Evolutionary conservation across 1,140 invertebrate species (phyloP).

Genomic region (Wasmannia auropunctata): DNA sequence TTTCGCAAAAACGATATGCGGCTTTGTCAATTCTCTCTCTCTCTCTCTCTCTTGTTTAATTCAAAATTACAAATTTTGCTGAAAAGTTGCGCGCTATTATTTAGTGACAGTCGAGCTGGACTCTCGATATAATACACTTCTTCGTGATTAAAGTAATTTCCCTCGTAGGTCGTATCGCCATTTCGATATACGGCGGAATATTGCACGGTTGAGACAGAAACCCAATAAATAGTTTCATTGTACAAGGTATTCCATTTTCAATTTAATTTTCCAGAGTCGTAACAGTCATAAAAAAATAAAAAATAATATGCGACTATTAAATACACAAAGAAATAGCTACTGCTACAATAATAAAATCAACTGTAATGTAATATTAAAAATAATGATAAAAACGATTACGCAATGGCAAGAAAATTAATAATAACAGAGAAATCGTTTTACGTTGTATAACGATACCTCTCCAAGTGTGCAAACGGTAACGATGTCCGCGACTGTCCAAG

Average conservation of each 20-base stretch:
- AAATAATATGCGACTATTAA: background rate
- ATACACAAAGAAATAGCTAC: background rate
- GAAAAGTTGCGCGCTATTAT: background rate
- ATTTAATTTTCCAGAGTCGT: background rate
- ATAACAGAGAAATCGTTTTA: background rate
- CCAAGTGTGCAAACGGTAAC: background rate
- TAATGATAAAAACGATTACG: background rate
- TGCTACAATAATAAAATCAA: background rate
- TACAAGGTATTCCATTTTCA: background rate
- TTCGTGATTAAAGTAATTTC: constrained; percentile 25
- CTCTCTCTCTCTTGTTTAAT: too few relatives aligned
- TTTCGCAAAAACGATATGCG: background rate
- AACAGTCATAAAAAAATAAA: background rate
- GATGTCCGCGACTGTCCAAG: background rate
- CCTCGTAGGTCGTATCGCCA: background rate
- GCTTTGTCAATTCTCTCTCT: background rate
- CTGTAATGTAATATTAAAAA: background rate
- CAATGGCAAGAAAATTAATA: background rate
- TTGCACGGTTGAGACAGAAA: background rate
- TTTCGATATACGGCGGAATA: constrained; percentile 9
- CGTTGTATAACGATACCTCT: background rate
- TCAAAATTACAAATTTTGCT: constrained; percentile 4
- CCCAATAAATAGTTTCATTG: background rate
- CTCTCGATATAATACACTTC: background rate
- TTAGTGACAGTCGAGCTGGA: background rate